Evolutionary conservation across 2,888 invertebrate species (phyloP), one percentile per base, ranked within the genome.

Genomic region (Odontomyia ornata): DNA sequence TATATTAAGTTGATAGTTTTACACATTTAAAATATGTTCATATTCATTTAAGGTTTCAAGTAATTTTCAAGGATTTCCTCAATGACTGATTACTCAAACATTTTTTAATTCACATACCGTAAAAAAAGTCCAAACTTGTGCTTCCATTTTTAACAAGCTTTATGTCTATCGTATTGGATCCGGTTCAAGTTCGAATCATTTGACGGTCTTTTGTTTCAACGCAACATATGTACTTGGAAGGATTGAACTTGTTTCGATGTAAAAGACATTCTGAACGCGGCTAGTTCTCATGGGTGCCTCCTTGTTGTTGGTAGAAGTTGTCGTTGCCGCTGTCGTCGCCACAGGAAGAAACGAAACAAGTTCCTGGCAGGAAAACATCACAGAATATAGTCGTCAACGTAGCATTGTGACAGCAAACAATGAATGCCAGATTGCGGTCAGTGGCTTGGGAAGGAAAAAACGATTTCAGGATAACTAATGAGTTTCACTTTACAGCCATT

Each of bases 371-470:
- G 36, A 30, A 73, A 18, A 57, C 25, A 11, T 73, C 73, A 60
- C 28, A 28, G 72, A 72, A 72, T 52, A 21, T 60, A 57, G 73
- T 73, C 57, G 73, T 73, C 57, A 73, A 73, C 73, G 23, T 57
- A 36, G 57, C 73, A 57, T 57, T 73, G 73, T 73, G 60, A 60
- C 73, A 60, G 23, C 27, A 60, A 73, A 73, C 73, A 73, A 73
- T 73, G 73, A 73, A 73, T 60, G 60, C 73, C 73, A 73, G 73
- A 73, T 73, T 73, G 73, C 73, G 73, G 73, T 73, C 73, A 73
- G 73, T 60, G 73, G 73, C 36, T 73, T 73, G 73, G 73, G 73
- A 43, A 57, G 18, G 30, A 73, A n/a, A 73, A 73, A 57, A 73
- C 73, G 30, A 57, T 73, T 73, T 60, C 73, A 60, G 73, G 57